Conservation (phyloP, 2,888 invertebrate genomes). For the Melanotus villosus region DNA sequence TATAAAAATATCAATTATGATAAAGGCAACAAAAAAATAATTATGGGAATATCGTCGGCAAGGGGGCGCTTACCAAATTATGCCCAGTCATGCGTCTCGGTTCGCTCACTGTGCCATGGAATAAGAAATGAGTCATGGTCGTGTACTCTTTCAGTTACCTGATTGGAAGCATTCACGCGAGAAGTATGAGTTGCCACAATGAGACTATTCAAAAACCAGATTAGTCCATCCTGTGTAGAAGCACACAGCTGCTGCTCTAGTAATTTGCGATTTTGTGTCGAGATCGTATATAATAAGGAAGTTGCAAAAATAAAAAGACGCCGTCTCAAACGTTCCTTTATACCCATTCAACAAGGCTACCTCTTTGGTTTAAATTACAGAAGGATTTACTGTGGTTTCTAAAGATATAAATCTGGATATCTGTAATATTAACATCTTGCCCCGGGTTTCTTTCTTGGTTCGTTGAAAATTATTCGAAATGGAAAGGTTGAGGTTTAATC, state of each 20-base stretch:
- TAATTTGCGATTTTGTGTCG: constrained; percentile 44
- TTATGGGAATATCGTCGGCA: constrained; percentile 45
- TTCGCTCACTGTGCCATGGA: constrained; percentile 43
- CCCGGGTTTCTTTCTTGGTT: no score
- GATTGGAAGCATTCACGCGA: constrained; percentile 60
- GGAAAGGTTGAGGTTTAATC: no score
- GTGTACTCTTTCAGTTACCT: constrained; percentile 53
- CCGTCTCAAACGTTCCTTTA: constrained; percentile 1
- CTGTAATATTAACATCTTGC: no score
- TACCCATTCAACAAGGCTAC: background rate
- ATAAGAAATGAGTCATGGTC: constrained; percentile 58
- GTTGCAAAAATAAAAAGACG: constrained; percentile 15
- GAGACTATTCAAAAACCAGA: constrained; percentile 52
- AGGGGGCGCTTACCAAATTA: constrained; percentile 52
- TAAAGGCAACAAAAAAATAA: constrained; percentile 41
- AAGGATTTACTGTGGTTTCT: background rate
- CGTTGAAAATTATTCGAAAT: no score
- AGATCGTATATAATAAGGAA: constrained; percentile 18
- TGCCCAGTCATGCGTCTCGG: constrained; percentile 55
- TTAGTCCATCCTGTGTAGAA: constrained; percentile 49
- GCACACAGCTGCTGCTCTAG: constrained; percentile 54
- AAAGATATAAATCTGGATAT: no score
- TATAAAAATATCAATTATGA: constrained; percentile 44
- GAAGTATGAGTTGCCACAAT: constrained; percentile 56
- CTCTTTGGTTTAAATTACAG: constrained; percentile 6